Evolutionary conservation across 2,797 vertebrate species (phyloP), one percentile per base, ranked within the genome.

Genomic region (Liparis tanakae): DNA sequence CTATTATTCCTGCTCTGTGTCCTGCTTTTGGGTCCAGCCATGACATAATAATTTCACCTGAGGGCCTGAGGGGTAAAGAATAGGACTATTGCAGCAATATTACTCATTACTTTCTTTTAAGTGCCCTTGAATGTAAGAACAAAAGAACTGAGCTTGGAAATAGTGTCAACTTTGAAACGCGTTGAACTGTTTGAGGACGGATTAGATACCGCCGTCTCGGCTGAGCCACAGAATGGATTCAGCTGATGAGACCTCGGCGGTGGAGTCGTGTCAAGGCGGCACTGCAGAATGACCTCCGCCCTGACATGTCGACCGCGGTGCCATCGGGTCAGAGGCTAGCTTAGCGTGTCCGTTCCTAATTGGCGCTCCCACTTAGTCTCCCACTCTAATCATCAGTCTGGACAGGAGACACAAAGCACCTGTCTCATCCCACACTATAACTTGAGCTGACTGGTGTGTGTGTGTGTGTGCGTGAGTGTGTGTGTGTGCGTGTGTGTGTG

Each of bases 381-480:
- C 80, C 78, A 79, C 82, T 89, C 76, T 70, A 83, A 83, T 89
- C 83, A 87, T 70, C 57, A 17, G 39, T 62, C 36, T 82, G 80
- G 70, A 83, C 70, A 66, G 56, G 61, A 72, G 69, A 77, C 74
- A 66, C 34, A 30, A 70, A 68, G 44, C 48, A 43, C 50, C 34
- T 41, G 64, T 71, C 60, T 71, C 36, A 10, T 61, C 41, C 57
- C 10, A 17, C 7, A 0, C 10, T 54, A 17, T 69, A 57, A 62
- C 64, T 50, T 18, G 30, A 56, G 3, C 36, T 53, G 34, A 62
- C 15, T 15, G 25, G 20, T 55, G 48, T 62, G 20, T 25, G 43
- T 30, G 7, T 20, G 54, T 30, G 55, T 56, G 62, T 20, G 62
- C 43, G 62, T 65, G 61, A 8, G 18, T 7, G 13, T 17, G 20